Conservation (phyloP, 2,113 vertebrate genomes). For the Illadopsis cleaveri region DNA sequence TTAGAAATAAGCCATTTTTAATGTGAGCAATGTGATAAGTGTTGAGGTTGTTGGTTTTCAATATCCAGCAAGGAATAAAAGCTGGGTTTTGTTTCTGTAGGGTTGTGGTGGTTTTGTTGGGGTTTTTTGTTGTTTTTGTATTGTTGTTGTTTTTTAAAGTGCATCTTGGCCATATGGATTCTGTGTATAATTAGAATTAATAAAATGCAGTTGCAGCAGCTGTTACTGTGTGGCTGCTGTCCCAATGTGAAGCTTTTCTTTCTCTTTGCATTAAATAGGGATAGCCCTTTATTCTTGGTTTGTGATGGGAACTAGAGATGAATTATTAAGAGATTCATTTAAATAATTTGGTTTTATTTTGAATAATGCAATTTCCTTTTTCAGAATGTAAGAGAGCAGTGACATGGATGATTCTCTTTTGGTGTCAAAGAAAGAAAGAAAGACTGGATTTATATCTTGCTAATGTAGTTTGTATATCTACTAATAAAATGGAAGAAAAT, state of each 20-base stretch:
- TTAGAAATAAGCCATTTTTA: not conserved
- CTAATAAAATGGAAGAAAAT: conserved; percentile 63
- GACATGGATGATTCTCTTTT: not conserved
- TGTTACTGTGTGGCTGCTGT: conserved; percentile 36
- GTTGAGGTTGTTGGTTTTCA: not conserved
- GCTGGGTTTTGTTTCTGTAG: not conserved
- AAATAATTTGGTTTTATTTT: conserved; percentile 48
- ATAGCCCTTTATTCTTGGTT: not conserved
- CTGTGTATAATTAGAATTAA: conserved; percentile 42
- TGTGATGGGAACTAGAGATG: not conserved
- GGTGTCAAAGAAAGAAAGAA: not conserved
- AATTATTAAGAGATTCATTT: conserved; percentile 32
- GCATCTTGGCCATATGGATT: not conserved
- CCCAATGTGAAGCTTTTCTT: conserved; percentile 30
- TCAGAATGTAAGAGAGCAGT: not conserved
- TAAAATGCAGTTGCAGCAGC: conserved; percentile 39
- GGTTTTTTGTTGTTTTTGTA: not conserved
- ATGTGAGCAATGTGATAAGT: not conserved
- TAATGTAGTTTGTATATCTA: conserved; percentile 38
- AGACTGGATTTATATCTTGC: conserved; percentile 1
- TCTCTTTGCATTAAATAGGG: not conserved
- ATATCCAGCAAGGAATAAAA: not conserved
- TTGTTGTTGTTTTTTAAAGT: not conserved
- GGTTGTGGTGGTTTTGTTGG: not conserved
- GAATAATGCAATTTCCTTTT: not conserved